phyloP scores from a whole-genome alignment of 2,113 vertebrate species.

The Rhadina sibilatrix region DNA sequence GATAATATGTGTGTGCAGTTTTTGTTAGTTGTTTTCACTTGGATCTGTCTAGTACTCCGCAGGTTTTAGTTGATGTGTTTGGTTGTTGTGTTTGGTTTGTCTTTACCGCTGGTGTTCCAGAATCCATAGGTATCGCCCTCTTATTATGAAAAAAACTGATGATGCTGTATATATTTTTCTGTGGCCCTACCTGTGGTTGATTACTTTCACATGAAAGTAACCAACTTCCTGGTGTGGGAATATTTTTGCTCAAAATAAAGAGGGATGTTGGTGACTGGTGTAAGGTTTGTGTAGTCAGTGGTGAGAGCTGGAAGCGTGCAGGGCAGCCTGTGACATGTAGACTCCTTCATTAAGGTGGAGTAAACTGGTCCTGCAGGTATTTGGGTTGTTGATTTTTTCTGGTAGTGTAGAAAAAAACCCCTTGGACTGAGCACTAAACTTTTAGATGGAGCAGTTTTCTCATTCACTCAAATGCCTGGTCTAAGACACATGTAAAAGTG shows the following conservation, averaged over 20 bases:
- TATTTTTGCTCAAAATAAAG: background rate
- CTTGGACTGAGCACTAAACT: background rate
- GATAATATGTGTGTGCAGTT: background rate
- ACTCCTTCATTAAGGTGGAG: background rate
- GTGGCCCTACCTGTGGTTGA: background rate
- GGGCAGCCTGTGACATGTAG: background rate
- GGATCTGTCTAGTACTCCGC: background rate
- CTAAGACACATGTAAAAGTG: background rate
- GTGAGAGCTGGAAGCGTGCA: background rate
- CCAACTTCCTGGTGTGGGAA: background rate
- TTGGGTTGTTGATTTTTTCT: background rate
- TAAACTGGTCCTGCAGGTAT: background rate
- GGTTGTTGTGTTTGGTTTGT: background rate
- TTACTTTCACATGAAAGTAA: background rate
- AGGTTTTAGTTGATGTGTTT: background rate
- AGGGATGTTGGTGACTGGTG: background rate
- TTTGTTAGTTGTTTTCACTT: background rate
- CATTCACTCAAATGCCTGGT: background rate
- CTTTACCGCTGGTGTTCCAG: background rate
- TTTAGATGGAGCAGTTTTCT: background rate
- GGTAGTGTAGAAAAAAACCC: rapidly evolving
- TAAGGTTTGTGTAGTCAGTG: background rate
- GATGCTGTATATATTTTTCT: background rate
- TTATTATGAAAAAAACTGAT: background rate
- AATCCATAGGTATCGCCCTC: background rate